Percentiles rank a stretch among this genome's conserved stretches.
phyloP scores from a whole-genome alignment of 2,888 invertebrate genomes.

The Crematogaster levior region DNA sequence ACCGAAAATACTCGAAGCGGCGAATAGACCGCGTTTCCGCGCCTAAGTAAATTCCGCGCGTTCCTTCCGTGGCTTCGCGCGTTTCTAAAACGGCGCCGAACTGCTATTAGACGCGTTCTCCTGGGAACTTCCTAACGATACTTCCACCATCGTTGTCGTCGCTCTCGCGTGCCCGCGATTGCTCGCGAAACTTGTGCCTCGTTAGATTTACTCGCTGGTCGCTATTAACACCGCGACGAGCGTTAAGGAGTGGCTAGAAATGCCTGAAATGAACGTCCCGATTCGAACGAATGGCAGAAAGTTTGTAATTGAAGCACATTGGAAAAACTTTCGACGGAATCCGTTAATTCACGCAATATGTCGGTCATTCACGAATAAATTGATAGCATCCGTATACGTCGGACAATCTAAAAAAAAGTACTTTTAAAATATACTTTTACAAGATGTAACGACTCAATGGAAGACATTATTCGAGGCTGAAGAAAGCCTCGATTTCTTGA shows the following conservation, averaged over 20 bases:
- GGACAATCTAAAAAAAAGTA: neutral
- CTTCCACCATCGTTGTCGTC: conserved; percentile 35
- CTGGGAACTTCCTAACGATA: conserved; percentile 49
- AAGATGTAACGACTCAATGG: neutral
- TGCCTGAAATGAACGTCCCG: conserved; percentile 10
- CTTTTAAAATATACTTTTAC: neutral
- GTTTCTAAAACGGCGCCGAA: conserved; percentile 40
- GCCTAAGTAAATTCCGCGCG: conserved; percentile 71
- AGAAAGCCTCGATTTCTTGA: neutral
- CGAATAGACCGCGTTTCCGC: conserved; percentile 72
- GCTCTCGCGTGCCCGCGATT: conserved; percentile 21
- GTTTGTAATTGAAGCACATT: conserved; percentile 33
- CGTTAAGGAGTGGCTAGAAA: neutral
- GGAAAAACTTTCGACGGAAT: conserved; percentile 21
- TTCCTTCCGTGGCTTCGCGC: conserved; percentile 58
- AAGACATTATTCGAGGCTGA: neutral
- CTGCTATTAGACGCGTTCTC: conserved; percentile 36
- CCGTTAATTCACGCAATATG: neutral
- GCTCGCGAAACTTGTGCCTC: conserved; percentile 46
- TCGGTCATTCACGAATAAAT: conserved; percentile 4
- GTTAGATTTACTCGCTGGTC: conserved; percentile 44
- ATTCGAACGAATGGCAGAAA: conserved; percentile 32
- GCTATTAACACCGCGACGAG: conserved; percentile 25
- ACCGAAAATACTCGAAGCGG: conserved; percentile 74
- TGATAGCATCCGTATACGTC: neutral